Evolutionary conservation across 2,888 invertebrate genomes (phyloP).

Genomic region (Phymatocera aterrima): DNA sequence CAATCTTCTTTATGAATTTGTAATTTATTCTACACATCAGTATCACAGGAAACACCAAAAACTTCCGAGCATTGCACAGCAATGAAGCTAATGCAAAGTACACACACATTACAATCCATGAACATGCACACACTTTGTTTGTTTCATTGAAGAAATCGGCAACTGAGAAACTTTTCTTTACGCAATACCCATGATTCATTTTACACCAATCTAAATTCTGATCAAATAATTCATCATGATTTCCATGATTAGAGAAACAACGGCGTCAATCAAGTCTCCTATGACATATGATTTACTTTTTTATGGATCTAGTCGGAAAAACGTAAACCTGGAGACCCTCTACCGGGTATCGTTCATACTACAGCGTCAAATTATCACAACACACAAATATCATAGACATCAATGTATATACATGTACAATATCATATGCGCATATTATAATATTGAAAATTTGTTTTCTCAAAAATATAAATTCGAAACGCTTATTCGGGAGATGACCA

Average conservation of each 20-base stretch:
- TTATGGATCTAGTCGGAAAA: background rate
- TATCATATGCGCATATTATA: background rate
- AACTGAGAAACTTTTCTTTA: background rate
- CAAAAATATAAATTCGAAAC: too few relatives aligned
- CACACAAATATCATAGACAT: background rate
- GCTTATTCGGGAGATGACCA: too few relatives aligned
- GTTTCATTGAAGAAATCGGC: slow-evolving; percentile 25
- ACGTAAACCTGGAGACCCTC: background rate
- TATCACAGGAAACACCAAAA: background rate
- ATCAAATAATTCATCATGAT: background rate
- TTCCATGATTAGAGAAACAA: too few relatives aligned
- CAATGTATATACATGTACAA: too few relatives aligned
- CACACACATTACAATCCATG: slow-evolving; percentile 14
- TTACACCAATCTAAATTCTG: background rate
- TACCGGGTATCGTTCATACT: background rate
- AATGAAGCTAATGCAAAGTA: background rate
- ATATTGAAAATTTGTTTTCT: too few relatives aligned
- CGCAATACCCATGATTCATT: background rate
- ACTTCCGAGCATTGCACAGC: background rate
- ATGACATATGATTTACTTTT: background rate
- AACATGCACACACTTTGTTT: slow-evolving; percentile 34
- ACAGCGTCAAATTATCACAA: background rate
- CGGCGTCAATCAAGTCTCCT: too few relatives aligned
- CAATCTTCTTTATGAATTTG: too few relatives aligned
- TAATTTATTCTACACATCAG: background rate